Evolutionary conservation across 2,113 vertebrate genomes (phyloP).

Genomic region (Paedocypris sp.): DNA sequence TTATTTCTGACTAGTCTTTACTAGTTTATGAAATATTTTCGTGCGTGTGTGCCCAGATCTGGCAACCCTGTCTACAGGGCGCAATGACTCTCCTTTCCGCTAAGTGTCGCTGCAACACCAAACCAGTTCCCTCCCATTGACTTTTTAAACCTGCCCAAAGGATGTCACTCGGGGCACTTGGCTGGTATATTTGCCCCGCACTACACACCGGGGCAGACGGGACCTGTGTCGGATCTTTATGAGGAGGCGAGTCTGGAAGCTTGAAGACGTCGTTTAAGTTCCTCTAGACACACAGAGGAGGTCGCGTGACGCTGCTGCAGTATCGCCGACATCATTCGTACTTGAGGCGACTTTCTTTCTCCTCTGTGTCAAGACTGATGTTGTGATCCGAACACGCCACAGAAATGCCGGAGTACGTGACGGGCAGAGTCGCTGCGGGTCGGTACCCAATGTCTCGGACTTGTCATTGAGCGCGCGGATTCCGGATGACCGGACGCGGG

Average conservation of each 20-base stretch:
- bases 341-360: not conserved
- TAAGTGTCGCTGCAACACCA: slow-evolving; percentile 31
- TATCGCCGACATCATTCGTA: not conserved
- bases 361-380: not conserved
- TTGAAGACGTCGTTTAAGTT: not conserved
- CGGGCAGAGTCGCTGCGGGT: not conserved
- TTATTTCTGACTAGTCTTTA: too few relatives aligned
- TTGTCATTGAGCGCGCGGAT: slow-evolving; percentile 10
- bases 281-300: not conserved
- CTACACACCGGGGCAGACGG: not conserved
- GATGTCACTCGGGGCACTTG: slow-evolving; percentile 55
- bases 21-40: not conserved
- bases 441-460: not conserved
- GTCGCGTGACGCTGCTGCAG: not conserved
- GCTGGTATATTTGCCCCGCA: slow-evolving; percentile 36
- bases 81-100: slow-evolving; percentile 25
- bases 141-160: slow-evolving; percentile 46
- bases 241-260: not conserved
- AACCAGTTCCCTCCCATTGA: not conserved
- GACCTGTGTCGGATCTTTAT: too few relatives aligned
- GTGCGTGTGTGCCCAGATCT: not conserved
- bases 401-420: not conserved
- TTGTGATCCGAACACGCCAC: not conserved
- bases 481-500: not conserved
- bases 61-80: not conserved